Percentiles rank a stretch among this genome's conserved stretches.
Evolutionary conservation across 2,888 invertebrate genomes (phyloP).

Genomic region (Plemyria rubiginata): DNA sequence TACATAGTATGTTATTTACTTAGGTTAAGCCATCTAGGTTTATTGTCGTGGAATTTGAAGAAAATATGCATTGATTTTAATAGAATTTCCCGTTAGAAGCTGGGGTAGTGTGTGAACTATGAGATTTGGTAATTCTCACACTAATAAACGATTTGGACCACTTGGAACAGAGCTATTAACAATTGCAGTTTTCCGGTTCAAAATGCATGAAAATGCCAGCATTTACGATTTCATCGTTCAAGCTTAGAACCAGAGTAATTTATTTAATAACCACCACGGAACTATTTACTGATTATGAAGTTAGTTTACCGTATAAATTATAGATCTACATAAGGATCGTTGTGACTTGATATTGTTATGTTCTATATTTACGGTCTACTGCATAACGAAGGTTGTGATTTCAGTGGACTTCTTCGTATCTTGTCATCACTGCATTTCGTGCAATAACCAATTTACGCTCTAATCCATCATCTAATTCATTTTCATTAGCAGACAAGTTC

Average conservation of each 20-base stretch:
- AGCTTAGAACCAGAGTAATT: constrained; percentile 9
- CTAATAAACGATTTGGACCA: constrained; percentile 8
- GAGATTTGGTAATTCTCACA: constrained; percentile 3
- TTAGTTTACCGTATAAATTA: constrained; percentile 1
- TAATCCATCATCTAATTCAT: constrained; percentile 19
- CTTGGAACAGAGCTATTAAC: constrained; percentile 6
- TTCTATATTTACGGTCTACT: background rate
- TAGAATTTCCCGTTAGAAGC: too few relatives aligned
- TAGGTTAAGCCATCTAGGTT: too few relatives aligned
- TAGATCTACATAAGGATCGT: background rate
- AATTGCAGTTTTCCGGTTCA: constrained; percentile 23
- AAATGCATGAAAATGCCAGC: constrained; percentile 17
- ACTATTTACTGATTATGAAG: constrained; percentile 11
- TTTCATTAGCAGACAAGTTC: constrained; percentile 29
- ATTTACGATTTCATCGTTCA: constrained; percentile 10
- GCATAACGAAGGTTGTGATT: background rate
- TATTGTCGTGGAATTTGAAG: too few relatives aligned
- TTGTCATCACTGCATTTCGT: constrained; percentile 9
- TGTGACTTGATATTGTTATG: background rate
- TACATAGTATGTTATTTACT: too few relatives aligned
- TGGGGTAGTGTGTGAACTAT: background rate
- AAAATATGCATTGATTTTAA: too few relatives aligned
- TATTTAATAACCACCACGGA: constrained; percentile 14
- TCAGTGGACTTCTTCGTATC: background rate
- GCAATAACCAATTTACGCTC: constrained; percentile 3